Conservation (phyloP, 2,797 vertebrate species). For the Hylomyscus alleni region DNA sequence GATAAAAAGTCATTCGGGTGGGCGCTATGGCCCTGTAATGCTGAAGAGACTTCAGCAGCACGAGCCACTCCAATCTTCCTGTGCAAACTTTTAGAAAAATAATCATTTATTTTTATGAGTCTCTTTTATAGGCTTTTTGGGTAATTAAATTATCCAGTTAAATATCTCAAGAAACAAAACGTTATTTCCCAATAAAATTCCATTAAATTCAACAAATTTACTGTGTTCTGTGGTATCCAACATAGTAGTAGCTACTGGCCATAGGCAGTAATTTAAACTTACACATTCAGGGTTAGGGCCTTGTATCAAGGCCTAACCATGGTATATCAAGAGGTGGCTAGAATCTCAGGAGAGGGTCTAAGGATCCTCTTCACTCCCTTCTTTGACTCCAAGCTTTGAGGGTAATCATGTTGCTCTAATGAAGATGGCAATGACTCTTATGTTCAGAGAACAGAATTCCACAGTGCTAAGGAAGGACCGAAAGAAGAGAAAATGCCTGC, state of each 20-base stretch:
- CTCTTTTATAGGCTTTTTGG: conserved; percentile 18
- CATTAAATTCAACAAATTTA: conserved; percentile 49
- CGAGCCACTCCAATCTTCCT: background rate
- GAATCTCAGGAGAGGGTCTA: background rate
- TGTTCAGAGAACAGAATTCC: background rate
- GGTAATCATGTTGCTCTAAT: background rate
- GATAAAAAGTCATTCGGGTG: background rate
- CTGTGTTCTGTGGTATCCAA: background rate
- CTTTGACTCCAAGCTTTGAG: background rate
- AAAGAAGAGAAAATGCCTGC: background rate
- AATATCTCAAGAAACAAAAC: conserved; percentile 22
- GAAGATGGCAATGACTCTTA: background rate
- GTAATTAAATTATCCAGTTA: conserved; percentile 60
- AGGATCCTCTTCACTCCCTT: background rate
- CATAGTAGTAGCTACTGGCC: background rate
- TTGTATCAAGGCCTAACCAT: background rate
- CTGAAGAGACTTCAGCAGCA: background rate
- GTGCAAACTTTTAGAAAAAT: background rate
- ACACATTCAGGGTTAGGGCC: background rate
- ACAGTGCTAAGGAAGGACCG: background rate
- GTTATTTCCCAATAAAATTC: conserved; percentile 36
- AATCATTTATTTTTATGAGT: conserved; percentile 27
- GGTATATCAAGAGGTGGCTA: background rate
- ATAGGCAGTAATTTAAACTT: background rate
- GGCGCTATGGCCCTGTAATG: background rate